Base-by-base conservation (phyloP, 2,888 invertebrate species). In the Dromius quadrimaculatus region DNA sequence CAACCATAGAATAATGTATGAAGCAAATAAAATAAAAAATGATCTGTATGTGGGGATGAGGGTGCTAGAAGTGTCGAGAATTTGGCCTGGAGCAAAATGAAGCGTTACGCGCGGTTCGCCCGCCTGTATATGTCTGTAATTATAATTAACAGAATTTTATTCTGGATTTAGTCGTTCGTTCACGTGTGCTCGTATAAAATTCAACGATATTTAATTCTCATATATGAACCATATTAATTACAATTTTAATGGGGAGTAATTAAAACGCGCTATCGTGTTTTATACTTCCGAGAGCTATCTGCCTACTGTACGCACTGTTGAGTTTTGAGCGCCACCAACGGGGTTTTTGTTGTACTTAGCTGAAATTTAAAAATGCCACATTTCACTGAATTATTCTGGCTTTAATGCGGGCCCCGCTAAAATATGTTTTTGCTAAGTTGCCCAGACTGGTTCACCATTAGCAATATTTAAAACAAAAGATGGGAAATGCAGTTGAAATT, bases 221-320 rank as follows among this genome's bases (percentile, higher is more conserved):
- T 73, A 73, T 74, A 74, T 75, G 74, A 75, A 74, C 71, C 70
- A 74, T 76, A 75, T 76, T 75, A 74, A 75, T 77, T 76, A 75
- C 76, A 74, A 62, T 74, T 75, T 74, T 76, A 76, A 77, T 75
- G 75, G 75, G 75, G 73, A 64, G 75, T 75, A 76, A 76, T 77
- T 76, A 77, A 76, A 76, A 72, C 72, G 59, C 36, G 71, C 41
- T 59, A 66, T 47, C 72, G 66, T 70, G 70, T 70, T 70, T 70
- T 70, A 70, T 70, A 70, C 70, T 62, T 36, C 23, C 57, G 68
- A 19, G 28, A 59, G 34, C n/a, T n/a, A n/a, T n/a, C n/a, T n/a
- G n/a, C n/a, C n/a, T n/a, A n/a, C n/a, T n/a, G n/a, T n/a, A n/a
- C n/a, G n/a, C n/a, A n/a, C n/a, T n/a, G n/a, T n/a, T n/a, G n/a